phyloP scores from a whole-genome alignment of 2,797 vertebrate species.

The Kryptolebias ocellatus region DNA sequence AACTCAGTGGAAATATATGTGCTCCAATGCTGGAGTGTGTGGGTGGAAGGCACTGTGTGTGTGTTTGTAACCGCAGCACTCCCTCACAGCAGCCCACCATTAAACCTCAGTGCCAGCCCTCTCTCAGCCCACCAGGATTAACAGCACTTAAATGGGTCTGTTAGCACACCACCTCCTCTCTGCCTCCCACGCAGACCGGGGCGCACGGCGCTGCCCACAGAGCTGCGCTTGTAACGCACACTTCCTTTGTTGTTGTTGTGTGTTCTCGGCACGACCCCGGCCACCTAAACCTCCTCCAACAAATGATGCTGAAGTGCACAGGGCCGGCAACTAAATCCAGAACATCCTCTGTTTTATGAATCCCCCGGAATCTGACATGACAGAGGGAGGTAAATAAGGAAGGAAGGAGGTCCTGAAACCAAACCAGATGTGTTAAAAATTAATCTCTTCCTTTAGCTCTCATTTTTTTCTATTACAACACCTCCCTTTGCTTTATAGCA shows the following conservation, averaged over 20 bases:
- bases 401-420: conserved; percentile 27
- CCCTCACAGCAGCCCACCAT: conserved; percentile 73
- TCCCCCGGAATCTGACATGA: conserved; percentile 66
- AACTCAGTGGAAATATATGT: conserved; percentile 39
- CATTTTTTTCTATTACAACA: conserved; percentile 18
- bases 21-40: conserved; percentile 35
- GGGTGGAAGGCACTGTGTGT: conserved; percentile 52
- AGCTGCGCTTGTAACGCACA: conserved; percentile 51
- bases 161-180: conserved; percentile 68
- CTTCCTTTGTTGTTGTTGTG: conserved; percentile 67
- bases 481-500: conserved; percentile 26
- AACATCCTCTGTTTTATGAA: conserved; percentile 71
- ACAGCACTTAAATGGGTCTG: conserved; percentile 78
- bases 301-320: conserved; percentile 70
- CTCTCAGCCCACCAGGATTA: conserved; percentile 77
- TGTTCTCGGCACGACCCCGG: conserved; percentile 44
- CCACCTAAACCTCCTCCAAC: conserved; percentile 68
- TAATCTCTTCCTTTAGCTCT: conserved; percentile 17
- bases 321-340: conserved; percentile 67
- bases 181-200: conserved; percentile 64
- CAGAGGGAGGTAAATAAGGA: conserved; percentile 25
- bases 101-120: conserved; percentile 71
- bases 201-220: conserved; percentile 67
- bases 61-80: conserved; percentile 55
- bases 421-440: conserved; percentile 59